Evolutionary conservation across 2,888 invertebrate species (phyloP).

Genomic region (Lasioglossum pauxillum): DNA sequence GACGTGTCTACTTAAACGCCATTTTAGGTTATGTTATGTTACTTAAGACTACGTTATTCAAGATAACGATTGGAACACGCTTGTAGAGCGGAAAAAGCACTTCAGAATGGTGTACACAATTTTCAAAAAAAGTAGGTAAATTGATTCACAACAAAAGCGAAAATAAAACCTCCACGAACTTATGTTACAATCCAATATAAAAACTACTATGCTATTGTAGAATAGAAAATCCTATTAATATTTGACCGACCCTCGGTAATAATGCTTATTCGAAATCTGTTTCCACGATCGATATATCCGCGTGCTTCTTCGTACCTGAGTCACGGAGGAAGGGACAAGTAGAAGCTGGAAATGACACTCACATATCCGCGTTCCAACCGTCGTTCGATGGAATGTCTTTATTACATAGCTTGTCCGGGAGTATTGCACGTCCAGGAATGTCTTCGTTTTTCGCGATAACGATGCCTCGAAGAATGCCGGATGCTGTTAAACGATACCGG

Average conservation of each 20-base stretch:
- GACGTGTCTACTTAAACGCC: no score
- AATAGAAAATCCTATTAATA: neutral
- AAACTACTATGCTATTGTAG: no score
- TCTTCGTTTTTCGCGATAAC: conserved; percentile 67
- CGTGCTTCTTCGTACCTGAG: conserved; percentile 4
- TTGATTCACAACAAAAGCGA: no score
- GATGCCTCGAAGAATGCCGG: conserved; percentile 53
- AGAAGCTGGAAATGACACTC: conserved; percentile 61
- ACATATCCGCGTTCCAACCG: conserved; percentile 72
- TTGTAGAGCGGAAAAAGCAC: no score
- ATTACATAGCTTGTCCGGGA: conserved; percentile 75
- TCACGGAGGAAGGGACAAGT: conserved; percentile 41
- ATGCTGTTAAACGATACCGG: conserved; percentile 35
- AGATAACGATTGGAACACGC: no score
- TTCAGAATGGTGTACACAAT: no score
- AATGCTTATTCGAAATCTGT: neutral
- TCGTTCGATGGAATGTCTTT: conserved; percentile 77
- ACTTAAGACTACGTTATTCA: no score
- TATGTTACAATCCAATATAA: no score
- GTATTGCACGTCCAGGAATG: conserved; percentile 66
- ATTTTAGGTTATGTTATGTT: no score
- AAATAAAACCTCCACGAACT: no score
- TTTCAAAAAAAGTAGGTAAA: no score
- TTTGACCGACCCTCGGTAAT: neutral
- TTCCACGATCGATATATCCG: neutral